These are phyloP conservation scores for Dione juno DNA, from an alignment of 2,888 invertebrate genomes.

Conservation along the genomic window DNA sequence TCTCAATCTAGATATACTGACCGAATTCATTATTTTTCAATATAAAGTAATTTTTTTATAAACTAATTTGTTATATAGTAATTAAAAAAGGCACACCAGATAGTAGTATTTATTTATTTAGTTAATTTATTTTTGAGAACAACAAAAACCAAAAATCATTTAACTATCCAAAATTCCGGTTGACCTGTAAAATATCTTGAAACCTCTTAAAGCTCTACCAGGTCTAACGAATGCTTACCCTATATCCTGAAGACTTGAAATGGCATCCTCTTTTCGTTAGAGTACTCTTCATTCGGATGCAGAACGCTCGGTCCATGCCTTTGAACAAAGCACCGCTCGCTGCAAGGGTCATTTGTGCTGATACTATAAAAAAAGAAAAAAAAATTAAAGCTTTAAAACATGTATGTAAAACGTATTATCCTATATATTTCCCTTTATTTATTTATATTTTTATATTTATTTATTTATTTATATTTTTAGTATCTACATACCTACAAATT, in stretches of 20 bases:
- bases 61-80: too few species aligned
- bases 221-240: conserved; percentile 85
- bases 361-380: conserved; percentile 83
- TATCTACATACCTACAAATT: too few species aligned
- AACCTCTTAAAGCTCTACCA: conserved; percentile 4
- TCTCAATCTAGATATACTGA: conserved; percentile 67
- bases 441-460: too few species aligned
- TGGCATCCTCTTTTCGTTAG: conserved; percentile 98
- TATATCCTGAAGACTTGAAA: conserved; percentile 97
- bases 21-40: conserved; percentile 72
- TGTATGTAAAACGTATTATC: too few species aligned
- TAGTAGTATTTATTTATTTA: not conserved
- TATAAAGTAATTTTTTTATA: conserved; percentile 38
- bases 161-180: not conserved
- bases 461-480: too few species aligned
- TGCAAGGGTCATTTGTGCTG: conserved; percentile 91
- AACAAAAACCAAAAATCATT: not conserved
- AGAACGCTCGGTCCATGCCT: conserved; percentile 95
- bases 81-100: not conserved
- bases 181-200: not conserved
- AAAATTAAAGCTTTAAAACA: not conserved
- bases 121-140: not conserved
- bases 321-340: conserved; percentile 88
- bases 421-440: too few species aligned
- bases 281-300: conserved; percentile 98